phyloP scores from a whole-genome alignment of 2,113 vertebrate species.

The Hypanus sabinus region DNA sequence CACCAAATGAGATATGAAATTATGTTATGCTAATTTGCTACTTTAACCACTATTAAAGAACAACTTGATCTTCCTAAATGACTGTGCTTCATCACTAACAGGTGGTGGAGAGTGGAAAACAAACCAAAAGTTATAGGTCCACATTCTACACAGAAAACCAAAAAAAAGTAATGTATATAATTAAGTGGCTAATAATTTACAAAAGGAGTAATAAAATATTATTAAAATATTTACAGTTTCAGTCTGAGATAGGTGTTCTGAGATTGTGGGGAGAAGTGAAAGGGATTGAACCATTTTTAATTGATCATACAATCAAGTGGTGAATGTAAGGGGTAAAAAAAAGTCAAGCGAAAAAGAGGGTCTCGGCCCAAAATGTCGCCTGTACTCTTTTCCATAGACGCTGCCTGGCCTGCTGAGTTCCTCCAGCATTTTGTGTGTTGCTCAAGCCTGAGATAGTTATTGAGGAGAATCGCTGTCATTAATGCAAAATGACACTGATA shows the following conservation, averaged over 20 bases:
- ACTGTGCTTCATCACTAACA: background rate
- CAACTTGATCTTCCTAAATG: slow-evolving; percentile 7
- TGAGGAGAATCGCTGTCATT: background rate
- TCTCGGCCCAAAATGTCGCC: no score
- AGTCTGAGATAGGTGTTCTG: background rate
- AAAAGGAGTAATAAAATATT: background rate
- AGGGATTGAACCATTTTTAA: no score
- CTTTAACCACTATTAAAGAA: background rate
- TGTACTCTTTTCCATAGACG: no score
- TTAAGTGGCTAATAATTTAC: background rate
- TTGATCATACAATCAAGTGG: background rate
- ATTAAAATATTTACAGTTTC: background rate
- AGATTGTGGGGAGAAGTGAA: background rate
- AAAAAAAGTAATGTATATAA: background rate
- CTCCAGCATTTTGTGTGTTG: no score
- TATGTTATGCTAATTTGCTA: background rate
- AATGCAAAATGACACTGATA: background rate
- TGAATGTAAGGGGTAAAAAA: background rate
- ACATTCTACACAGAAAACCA: background rate
- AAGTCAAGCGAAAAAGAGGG: no score
- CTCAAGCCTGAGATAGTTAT: background rate
- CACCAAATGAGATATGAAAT: background rate
- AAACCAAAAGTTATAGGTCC: background rate
- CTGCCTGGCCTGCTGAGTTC: no score
- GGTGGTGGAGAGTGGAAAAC: background rate